These are phyloP conservation scores for Corythornis leucogaster DNA, from an alignment of 2,797 vertebrate genomes.

Conservation along the genomic window DNA sequence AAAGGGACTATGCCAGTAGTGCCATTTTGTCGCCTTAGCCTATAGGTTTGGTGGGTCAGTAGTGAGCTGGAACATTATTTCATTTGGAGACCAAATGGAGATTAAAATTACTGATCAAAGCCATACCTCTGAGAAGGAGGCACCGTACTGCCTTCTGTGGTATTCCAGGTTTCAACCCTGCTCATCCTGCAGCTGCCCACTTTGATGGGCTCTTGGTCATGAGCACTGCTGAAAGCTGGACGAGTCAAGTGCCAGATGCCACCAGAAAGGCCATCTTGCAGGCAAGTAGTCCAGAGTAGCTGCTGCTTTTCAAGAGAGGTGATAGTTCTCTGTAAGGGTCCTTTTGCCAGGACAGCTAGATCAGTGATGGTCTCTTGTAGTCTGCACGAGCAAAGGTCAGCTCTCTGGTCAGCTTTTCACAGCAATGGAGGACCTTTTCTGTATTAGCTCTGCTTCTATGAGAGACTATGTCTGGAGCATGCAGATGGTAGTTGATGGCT, in stretches of 20 bases:
- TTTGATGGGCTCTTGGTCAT: not conserved
- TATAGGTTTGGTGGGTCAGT: not conserved
- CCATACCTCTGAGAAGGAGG: not conserved
- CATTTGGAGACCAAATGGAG: not conserved
- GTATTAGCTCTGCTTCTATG: not conserved
- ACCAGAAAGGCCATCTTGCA: not conserved
- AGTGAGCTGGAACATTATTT: not conserved
- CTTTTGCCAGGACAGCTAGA: not conserved
- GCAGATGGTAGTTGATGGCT: not conserved
- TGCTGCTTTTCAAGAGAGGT: not conserved
- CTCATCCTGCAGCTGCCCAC: not conserved
- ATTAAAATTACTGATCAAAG: not conserved
- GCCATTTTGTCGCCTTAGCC: not conserved
- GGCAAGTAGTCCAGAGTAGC: accelerated
- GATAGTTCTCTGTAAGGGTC: not conserved
- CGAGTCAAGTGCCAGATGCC: accelerated
- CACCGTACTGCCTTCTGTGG: not conserved
- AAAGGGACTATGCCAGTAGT: not conserved
- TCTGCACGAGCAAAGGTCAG: not conserved
- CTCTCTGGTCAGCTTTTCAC: not conserved
- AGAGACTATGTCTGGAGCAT: not conserved
- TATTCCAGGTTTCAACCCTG: not conserved
- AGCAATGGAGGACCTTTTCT: not conserved
- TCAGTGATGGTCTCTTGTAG: not conserved
- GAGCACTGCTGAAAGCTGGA: not conserved